phyloP scores from a whole-genome alignment of 2,113 vertebrate species.

The Microtus pennsylvanicus region DNA sequence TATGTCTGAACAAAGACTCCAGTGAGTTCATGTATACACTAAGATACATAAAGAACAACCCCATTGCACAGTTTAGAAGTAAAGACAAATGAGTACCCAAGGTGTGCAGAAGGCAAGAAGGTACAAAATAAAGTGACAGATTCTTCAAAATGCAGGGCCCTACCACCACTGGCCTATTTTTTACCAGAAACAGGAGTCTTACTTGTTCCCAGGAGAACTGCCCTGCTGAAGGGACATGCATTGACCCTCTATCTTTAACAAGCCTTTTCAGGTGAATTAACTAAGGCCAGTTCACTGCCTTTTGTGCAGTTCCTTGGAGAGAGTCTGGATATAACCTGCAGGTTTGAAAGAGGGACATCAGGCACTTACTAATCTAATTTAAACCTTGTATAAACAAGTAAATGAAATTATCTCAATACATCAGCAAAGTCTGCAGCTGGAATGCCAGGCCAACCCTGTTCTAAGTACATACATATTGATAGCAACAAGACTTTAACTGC shows the following conservation, averaged over 20 bases:
- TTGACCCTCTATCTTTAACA: background rate
- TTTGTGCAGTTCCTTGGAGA: background rate
- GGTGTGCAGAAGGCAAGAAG: background rate
- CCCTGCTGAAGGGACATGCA: background rate
- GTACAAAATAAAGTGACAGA: background rate
- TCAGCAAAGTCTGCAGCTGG: constrained; percentile 35
- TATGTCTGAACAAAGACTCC: background rate
- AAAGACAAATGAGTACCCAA: background rate
- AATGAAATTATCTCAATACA: constrained; percentile 43
- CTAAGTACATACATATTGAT: constrained; percentile 59
- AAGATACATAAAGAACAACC: background rate
- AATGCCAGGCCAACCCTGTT: constrained; percentile 39
- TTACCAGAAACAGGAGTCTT: background rate
- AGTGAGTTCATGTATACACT: background rate
- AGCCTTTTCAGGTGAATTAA: background rate
- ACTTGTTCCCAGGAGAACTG: background rate
- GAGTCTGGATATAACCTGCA: background rate
- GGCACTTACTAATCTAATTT: constrained; percentile 60
- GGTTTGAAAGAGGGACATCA: background rate
- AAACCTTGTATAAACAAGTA: constrained; percentile 61
- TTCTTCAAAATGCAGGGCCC: background rate
- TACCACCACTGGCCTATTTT: background rate
- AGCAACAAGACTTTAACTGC: constrained; percentile 43
- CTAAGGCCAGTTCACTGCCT: background rate
- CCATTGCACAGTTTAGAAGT: background rate